Evolutionary conservation across 2,888 invertebrate species (phyloP).

Genomic region (Dryococelus australis): DNA sequence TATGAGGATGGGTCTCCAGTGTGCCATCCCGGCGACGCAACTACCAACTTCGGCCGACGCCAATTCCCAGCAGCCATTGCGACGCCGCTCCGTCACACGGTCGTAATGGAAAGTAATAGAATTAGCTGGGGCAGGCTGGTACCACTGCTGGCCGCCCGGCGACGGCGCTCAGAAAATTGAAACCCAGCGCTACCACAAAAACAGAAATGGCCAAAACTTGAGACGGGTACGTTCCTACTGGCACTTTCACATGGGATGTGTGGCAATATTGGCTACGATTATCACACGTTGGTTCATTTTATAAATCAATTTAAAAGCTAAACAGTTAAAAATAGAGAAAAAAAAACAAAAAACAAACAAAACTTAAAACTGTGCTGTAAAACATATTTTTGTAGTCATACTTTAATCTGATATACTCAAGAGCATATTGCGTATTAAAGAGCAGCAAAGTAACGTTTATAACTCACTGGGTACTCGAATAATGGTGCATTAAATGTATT

Average conservation of each 20-base stretch:
- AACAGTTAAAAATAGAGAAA: background rate
- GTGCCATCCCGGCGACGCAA: slow-evolving; percentile 39
- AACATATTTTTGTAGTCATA: too few species aligned
- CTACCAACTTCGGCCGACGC: slow-evolving; percentile 23
- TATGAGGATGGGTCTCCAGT: slow-evolving; percentile 45
- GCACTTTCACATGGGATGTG: background rate
- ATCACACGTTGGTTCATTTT: background rate
- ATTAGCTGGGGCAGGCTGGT: slow-evolving; percentile 41
- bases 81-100: slow-evolving; percentile 10
- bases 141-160: slow-evolving; percentile 30
- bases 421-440: too few species aligned
- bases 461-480: too few species aligned
- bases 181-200: slow-evolving; percentile 25
- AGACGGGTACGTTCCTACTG: background rate
- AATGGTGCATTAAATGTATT: too few species aligned
- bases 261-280: background rate
- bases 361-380: too few species aligned
- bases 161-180: slow-evolving; percentile 39
- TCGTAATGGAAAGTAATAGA: slow-evolving; percentile 49
- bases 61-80: slow-evolving; percentile 20
- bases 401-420: too few species aligned
- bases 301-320: background rate
- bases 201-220: slow-evolving; percentile 5
- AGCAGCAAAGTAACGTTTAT: too few species aligned
- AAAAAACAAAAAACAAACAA: too few species aligned